A percentile compares a stretch with the other conserved stretches of the same genome.
Conservation (phyloP, 2,888 invertebrate genomes). For the Heliconius aoede region DNA sequence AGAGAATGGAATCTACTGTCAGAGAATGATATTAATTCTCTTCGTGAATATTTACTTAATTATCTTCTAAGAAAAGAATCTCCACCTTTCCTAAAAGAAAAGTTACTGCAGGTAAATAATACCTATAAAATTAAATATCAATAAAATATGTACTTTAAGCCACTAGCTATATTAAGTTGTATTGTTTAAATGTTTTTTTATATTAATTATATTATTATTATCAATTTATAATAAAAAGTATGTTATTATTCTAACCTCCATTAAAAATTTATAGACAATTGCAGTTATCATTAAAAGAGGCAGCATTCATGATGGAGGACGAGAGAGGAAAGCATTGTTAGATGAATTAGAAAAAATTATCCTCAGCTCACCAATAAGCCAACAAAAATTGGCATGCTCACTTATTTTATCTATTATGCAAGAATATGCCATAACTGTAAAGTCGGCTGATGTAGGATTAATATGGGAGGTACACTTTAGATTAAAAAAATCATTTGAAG, state of each 20-base stretch:
- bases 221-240: not conserved
- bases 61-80: slow-evolving; percentile 88
- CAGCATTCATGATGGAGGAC: slow-evolving; percentile 89
- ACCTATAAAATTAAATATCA: not conserved
- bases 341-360: slow-evolving; percentile 91
- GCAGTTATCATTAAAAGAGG: slow-evolving; percentile 94
- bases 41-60: slow-evolving; percentile 90
- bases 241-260: not conserved
- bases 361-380: slow-evolving; percentile 89
- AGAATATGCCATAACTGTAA: slow-evolving; percentile 93
- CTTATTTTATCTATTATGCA: slow-evolving; percentile 92
- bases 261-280: slow-evolving; percentile 82
- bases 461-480: slow-evolving; percentile 94
- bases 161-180: not conserved
- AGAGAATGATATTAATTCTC: slow-evolving; percentile 86
- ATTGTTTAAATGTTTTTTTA: not conserved
- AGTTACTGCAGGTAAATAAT: slow-evolving; percentile 85
- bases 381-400: slow-evolving; percentile 92
- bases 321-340: slow-evolving; percentile 86
- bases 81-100: slow-evolving; percentile 90
- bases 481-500: slow-evolving; percentile 93
- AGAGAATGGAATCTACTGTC: slow-evolving; percentile 91
- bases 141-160: not conserved
- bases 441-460: slow-evolving; percentile 93
- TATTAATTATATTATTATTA: too few relatives aligned